These are phyloP conservation scores for Neosalanx taihuensis DNA, from an alignment of 2,797 vertebrate species.

Conservation along the genomic window DNA sequence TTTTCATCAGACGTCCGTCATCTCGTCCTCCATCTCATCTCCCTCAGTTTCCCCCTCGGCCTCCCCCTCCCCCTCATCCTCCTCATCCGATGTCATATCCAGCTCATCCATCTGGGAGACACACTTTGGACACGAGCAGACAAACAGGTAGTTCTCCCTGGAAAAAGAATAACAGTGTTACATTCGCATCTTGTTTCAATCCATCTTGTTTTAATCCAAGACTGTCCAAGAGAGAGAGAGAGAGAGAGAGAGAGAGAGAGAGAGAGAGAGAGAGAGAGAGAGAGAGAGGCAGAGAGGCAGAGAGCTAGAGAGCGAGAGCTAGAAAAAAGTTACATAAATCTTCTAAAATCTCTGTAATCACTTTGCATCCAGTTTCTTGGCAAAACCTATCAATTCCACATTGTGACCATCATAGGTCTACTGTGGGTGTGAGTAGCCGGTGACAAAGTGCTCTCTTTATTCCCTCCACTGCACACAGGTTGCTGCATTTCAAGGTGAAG, in stretches of 20 bases:
- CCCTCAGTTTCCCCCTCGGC: constrained; percentile 77
- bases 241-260: constrained; percentile 10
- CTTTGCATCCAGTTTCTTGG: neutral
- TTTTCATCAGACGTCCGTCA: constrained; percentile 91
- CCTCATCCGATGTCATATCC: constrained; percentile 92
- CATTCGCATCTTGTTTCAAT: constrained; percentile 11
- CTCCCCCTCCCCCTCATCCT: constrained; percentile 85
- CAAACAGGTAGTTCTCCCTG: constrained; percentile 98
- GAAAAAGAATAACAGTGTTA: constrained; percentile 24
- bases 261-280: neutral
- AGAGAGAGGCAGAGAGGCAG: neutral
- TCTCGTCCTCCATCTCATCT: constrained; percentile 94
- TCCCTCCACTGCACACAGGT: constrained; percentile 26
- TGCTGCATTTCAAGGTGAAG: constrained; percentile 28
- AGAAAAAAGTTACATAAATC: neutral
- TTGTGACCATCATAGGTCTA: neutral
- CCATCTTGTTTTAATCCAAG: neutral
- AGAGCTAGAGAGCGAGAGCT: neutral
- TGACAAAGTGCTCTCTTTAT: neutral
- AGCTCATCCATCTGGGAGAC: constrained; percentile 84
- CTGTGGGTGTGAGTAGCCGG: constrained; percentile 18
- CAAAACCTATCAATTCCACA: neutral
- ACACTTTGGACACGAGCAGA: constrained; percentile 94
- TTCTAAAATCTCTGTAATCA: neutral
- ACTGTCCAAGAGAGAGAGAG: neutral